Percentiles rank a stretch among this genome's conserved stretches.
Conservation (phyloP, 1,140 invertebrate species). For the Drepana arcuata region DNA sequence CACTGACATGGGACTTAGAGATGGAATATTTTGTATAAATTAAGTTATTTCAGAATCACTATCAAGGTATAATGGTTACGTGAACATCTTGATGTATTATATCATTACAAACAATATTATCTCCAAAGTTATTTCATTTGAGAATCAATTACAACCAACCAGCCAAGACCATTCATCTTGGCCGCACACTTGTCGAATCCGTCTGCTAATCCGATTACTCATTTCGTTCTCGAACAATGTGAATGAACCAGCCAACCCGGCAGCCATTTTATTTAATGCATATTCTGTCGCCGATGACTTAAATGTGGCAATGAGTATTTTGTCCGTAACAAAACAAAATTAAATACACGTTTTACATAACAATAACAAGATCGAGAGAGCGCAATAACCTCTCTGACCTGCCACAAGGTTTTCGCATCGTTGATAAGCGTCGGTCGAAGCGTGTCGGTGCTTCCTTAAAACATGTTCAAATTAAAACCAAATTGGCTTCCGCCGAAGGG, state of each 20-base stretch:
- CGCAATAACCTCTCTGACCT: constrained; percentile 50
- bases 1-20: no score
- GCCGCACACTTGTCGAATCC: background rate
- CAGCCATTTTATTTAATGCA: background rate
- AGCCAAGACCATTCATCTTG: background rate
- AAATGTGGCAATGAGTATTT: background rate
- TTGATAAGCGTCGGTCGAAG: constrained; percentile 39
- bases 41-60: no score
- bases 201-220: no score
- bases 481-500: constrained; percentile 37
- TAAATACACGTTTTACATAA: constrained; percentile 2
- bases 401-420: constrained; percentile 42
- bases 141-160: background rate
- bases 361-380: constrained; percentile 17
- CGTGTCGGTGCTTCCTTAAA: constrained; percentile 19
- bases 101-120: background rate
- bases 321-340: background rate
- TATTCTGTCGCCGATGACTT: background rate
- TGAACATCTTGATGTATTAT: background rate
- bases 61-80: no score
- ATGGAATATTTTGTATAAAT: no score
- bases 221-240: no score
- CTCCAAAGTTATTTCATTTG: background rate
- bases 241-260: no score
- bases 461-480: constrained; percentile 25